These are phyloP conservation scores for Bombus pascuorum DNA, from an alignment of 1,140 invertebrate genomes.

Conservation along the genomic window DNA sequence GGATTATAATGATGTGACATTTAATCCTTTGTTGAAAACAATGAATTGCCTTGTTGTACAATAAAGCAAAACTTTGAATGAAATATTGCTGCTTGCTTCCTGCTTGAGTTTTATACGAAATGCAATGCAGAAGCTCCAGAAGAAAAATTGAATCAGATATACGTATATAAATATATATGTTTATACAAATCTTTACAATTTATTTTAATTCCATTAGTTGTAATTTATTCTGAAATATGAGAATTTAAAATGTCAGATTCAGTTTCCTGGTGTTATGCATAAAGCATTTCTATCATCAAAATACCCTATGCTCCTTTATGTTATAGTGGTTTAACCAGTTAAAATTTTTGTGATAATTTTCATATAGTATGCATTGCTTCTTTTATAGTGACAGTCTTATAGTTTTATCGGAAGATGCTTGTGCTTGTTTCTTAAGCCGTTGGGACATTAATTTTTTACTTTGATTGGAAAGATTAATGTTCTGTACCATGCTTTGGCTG, in stretches of 20 bases:
- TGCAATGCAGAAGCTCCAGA: constrained; percentile 59
- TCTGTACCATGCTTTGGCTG: constrained; percentile 76
- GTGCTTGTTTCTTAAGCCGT: constrained; percentile 67
- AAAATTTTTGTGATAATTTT: constrained; percentile 55
- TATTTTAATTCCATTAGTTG: not conserved
- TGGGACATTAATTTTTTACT: constrained; percentile 69
- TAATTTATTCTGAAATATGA: not conserved
- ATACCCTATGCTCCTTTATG: constrained; percentile 51
- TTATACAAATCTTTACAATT: constrained; percentile 12
- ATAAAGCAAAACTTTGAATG: constrained; percentile 79
- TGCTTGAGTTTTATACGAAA: constrained; percentile 72
- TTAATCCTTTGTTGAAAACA: constrained; percentile 79
- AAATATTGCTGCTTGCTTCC: constrained; percentile 77
- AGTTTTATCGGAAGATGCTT: constrained; percentile 69
- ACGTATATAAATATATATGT: constrained; percentile 9
- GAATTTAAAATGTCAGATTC: constrained; percentile 26
- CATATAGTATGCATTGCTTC: constrained; percentile 67
- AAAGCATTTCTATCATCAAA: constrained; percentile 56
- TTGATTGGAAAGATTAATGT: constrained; percentile 75
- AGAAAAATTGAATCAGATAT: constrained; percentile 33
- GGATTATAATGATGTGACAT: constrained; percentile 76
- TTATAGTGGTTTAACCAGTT: constrained; percentile 55
- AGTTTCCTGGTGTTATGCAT: constrained; percentile 63
- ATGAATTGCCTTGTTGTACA: constrained; percentile 80
- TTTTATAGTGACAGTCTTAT: constrained; percentile 65